A percentile compares a stretch with the other conserved stretches of the same genome.
Evolutionary conservation across 2,113 vertebrate species (phyloP).

Genomic region (Dolichotis patagonum): DNA sequence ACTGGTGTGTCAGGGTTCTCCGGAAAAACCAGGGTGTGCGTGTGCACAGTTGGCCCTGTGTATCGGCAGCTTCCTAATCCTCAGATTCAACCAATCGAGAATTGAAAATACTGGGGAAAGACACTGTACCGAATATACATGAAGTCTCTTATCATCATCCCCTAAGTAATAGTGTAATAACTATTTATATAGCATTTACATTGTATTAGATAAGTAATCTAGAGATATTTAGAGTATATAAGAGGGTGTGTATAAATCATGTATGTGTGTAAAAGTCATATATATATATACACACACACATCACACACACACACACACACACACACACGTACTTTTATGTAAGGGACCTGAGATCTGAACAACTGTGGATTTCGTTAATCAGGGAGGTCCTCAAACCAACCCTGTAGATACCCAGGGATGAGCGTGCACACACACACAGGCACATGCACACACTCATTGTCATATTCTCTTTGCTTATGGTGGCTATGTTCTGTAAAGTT

Average conservation of each 20-base stretch:
- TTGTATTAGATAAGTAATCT: background rate
- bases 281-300: background rate
- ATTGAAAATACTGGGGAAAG: background rate
- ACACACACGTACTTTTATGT: background rate
- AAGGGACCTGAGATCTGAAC: background rate
- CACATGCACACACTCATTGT: too few species aligned
- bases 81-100: background rate
- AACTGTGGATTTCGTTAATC: background rate
- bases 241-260: background rate
- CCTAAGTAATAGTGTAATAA: background rate
- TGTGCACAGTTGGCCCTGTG: accelerated
- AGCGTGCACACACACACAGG: background rate
- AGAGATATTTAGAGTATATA: background rate
- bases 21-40: accelerated
- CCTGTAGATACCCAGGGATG: background rate
- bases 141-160: background rate
- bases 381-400: background rate
- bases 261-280: background rate
- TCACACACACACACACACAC: background rate
- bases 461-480: background rate
- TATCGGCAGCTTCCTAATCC: background rate
- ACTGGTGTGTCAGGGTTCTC: background rate
- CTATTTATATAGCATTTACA: background rate
- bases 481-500: background rate
- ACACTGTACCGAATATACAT: background rate